Base-by-base conservation (phyloP, 2,113 vertebrate genomes). In the Lasiurus cinereus region DNA sequence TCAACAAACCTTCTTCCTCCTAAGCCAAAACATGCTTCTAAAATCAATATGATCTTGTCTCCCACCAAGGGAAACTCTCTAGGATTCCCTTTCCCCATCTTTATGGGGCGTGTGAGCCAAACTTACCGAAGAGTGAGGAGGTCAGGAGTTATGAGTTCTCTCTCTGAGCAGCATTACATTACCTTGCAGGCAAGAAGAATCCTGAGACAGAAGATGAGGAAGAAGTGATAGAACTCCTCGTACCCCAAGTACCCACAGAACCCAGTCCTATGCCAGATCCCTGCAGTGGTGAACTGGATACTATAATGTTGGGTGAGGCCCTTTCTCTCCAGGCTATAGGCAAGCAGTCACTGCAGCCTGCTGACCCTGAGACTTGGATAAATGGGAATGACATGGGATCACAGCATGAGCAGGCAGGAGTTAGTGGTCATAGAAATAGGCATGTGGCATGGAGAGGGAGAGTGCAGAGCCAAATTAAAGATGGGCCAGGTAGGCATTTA, bases 241-340 rank as follows among this genome's bases (percentile, higher is more conserved):
- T 86, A 48, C 22, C 97, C 11, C 89, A 94, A 39, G 39, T 80
- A 69, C 87, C 97, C 93, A 64, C 85, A 33, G 92, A 92, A 9
- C 97, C 92, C 77, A 95, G 90, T 93, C 91, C 86, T 50, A 92
- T 96, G 82, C 99, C 98, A 19, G 97, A 99, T 94, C 99, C 99
- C 69, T 99, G 99, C 98, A 98, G 93, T n/a, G 98, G 98, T 87
- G 96, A 97, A 3, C 97, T 99, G 85, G 99, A 99, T 87, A 98
- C 99, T 78, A 98, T 99, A 62, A 99, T 99, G 97, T 94, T 99
- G 31, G 99, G 99, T 99, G 88, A 98, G 97, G 8, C 14, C 52
- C 39, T 87, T 73, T 31, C 36, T 29, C 19, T 79, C 21, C 27
- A 56, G 48, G 36, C 43, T 70, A 5, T 22, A 22, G 79, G 62